Base-by-base conservation (phyloP, 2,888 invertebrate species). In the Tiliacea aurago region DNA sequence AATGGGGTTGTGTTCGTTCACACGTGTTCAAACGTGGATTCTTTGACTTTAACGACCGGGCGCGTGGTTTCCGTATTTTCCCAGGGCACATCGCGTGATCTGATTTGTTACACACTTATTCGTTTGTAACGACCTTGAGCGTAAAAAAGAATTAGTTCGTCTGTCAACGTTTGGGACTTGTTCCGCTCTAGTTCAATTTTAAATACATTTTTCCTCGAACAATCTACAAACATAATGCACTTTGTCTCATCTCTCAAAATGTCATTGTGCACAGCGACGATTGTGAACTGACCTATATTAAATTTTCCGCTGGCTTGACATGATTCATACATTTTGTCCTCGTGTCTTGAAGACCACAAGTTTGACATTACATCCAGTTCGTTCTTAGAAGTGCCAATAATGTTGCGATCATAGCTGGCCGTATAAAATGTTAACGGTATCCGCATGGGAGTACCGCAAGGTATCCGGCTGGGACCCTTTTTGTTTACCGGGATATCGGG, bases 391-490 rank as follows among this genome's bases (percentile, higher is more conserved):
- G 37, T 64, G 69, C 62, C 71, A 84, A 85, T 81, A 81, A 77
- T 77, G 71, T 71, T 55, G 74, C 66, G 33, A 86, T 83, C 73
- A 84, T 84, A 84, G 68, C 73, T 28, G 49, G 53, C 77, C 63
- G 59, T 80, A 84, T 83, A 83, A 78, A 86, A 81, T 77, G 69
- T 67, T 86, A 88, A 88, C 87, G 87, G 85, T 85, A 78, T 80
- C 70, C 63, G 70, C 81, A 77, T 73, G 79, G 87, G 89, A 87
- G 89, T 91, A 90, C 92, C 90, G 89, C 93, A 93, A 93, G 93
- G 92, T 83, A 92, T 89, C 84, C 89, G 72, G 86, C 79, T 90
- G 90, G 92, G 93, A 88, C 90, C 90, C 85, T 86, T 91, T 90
- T 89, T 93, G 87, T 88, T 88, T 87, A 86, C 64, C 53, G 69